Evolutionary conservation across 2,888 invertebrate genomes (phyloP).

Genomic region (Oeneis ivallda): DNA sequence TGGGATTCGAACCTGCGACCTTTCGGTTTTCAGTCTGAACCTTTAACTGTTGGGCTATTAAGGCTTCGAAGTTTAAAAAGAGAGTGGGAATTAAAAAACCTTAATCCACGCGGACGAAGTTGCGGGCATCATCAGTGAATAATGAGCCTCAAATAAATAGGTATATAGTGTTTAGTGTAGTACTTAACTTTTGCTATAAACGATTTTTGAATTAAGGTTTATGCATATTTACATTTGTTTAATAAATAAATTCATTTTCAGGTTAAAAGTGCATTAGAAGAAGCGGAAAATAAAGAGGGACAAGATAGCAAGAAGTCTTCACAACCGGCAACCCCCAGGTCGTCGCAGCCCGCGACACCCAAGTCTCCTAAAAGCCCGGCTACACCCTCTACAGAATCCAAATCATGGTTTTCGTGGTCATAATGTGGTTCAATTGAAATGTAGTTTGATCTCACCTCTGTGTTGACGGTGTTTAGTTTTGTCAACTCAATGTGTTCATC

Average conservation of each 20-base stretch:
- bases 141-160: no score
- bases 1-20: no score
- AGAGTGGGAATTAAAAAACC: no score
- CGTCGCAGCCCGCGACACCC: conserved; percentile 60
- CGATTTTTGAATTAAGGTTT: no score
- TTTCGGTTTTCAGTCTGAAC: no score
- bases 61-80: no score
- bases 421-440: conserved; percentile 39
- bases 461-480: conserved; percentile 47
- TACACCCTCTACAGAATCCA: conserved; percentile 63
- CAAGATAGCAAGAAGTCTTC: conserved; percentile 47
- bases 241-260: conserved; percentile 45
- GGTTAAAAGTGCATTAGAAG: conserved; percentile 65
- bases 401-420: conserved; percentile 82
- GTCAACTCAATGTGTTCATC: conserved; percentile 48
- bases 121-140: no score
- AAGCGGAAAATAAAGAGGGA: conserved; percentile 48
- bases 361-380: conserved; percentile 55
- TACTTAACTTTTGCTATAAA: no score
- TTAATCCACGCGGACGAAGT: no score
- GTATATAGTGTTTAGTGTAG: no score
- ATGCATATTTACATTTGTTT: neutral
- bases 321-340: conserved; percentile 54
- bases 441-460: conserved; percentile 13
- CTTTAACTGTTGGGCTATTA: no score